Evolutionary conservation across 1,140 invertebrate genomes (phyloP).

Genomic region (Drosophila bocqueti): DNA sequence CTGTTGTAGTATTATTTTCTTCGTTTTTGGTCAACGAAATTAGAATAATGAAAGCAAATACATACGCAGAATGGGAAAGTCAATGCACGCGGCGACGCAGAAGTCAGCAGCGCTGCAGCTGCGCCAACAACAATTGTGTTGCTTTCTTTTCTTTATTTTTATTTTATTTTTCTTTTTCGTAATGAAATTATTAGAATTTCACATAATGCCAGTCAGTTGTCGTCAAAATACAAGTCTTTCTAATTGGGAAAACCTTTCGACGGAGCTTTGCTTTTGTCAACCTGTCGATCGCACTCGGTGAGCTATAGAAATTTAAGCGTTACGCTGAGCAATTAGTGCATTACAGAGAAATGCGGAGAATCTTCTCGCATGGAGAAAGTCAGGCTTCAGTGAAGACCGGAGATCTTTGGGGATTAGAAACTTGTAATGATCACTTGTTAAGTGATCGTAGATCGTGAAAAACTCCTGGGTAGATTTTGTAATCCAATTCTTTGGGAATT

Average conservation of each 20-base stretch:
- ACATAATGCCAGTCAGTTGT: conserved; percentile 57
- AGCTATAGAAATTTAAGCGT: conserved; percentile 45
- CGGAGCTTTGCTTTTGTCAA: conserved; percentile 50
- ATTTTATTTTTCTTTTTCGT: conserved; percentile 53
- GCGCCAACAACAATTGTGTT: conserved; percentile 49
- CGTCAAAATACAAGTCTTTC: conserved; percentile 41
- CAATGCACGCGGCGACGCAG: conserved; percentile 72
- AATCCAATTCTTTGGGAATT: not conserved
- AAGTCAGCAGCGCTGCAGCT: conserved; percentile 36
- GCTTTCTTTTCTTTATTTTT: conserved; percentile 56
- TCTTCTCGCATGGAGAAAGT: conserved; percentile 44
- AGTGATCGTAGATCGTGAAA: not conserved
- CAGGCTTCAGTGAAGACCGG: conserved; percentile 9
- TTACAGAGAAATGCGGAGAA: conserved; percentile 46
- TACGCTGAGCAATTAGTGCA: conserved; percentile 52
- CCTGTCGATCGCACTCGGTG: conserved; percentile 25
- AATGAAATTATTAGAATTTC: conserved; percentile 79
- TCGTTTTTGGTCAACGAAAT: conserved; percentile 53
- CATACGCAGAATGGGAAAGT: conserved; percentile 71
- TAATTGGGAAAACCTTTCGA: conserved; percentile 52
- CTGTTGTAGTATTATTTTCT: conserved; percentile 36
- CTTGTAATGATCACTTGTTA: conserved; percentile 3
- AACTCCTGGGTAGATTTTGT: not conserved
- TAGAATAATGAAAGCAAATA: conserved; percentile 68
- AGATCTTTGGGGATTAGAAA: conserved; percentile 15